These are phyloP conservation scores for Sclerurus mexicanus DNA, from an alignment of 2,113 vertebrate genomes.

Conservation along the genomic window DNA sequence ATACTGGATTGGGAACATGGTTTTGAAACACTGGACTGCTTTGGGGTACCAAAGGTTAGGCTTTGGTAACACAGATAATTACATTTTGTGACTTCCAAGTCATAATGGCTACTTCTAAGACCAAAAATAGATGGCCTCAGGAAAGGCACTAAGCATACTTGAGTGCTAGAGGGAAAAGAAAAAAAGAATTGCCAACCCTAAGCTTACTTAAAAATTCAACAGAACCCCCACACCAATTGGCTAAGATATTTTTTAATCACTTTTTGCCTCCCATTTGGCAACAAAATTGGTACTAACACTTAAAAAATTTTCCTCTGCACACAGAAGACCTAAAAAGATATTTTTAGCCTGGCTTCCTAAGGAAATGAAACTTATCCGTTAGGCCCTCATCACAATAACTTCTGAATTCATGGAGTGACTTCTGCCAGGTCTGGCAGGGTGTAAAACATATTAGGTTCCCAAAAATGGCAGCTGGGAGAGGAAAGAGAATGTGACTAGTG, in stretches of 20 bases:
- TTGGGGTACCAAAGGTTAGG: background rate
- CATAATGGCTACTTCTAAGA: background rate
- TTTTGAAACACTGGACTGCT: background rate
- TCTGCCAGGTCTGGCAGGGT: conserved; percentile 33
- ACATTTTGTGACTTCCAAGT: background rate
- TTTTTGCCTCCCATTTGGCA: background rate
- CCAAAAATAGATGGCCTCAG: background rate
- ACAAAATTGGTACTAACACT: background rate
- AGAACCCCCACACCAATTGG: background rate
- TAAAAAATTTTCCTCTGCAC: background rate
- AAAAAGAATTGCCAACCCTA: background rate
- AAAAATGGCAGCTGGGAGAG: background rate
- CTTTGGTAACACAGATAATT: background rate
- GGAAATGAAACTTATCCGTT: conserved; percentile 65
- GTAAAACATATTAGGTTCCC: background rate
- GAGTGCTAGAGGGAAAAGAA: background rate
- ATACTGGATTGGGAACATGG: background rate
- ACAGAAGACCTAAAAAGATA: conserved; percentile 2
- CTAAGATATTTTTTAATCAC: background rate
- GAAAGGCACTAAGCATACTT: background rate
- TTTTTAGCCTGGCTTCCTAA: conserved; percentile 63
- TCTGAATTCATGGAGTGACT: conserved; percentile 23
- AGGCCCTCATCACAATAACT: conserved; percentile 41
- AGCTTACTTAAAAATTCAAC: background rate
- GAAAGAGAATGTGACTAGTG: background rate